Base-by-base conservation (phyloP, 2,888 invertebrate genomes). In the Drosophila eohydei region DNA sequence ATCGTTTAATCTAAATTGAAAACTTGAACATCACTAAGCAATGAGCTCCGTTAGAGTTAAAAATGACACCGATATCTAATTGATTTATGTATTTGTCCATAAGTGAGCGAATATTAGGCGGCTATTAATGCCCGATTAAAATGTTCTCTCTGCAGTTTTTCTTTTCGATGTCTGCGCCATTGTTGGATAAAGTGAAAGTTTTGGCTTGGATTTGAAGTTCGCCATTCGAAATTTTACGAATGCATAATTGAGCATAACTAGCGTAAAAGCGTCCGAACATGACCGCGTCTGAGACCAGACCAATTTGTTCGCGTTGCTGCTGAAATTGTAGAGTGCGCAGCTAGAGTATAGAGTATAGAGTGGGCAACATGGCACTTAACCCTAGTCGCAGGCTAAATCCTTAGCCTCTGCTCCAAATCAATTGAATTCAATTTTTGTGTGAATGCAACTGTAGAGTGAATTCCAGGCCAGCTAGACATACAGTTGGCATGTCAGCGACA, bases 281-380 rank as follows among this genome's bases (percentile, higher is more conserved):
- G 59, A 41, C 57, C 62, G 26, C 14, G 62, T 26, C 65, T 38
- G 52, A 38, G 16, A 63, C 43, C 57, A 61, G 50, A 55, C 71
- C 68, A 69, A 62, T 77, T 74, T 70, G 69, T 67, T 73, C 64
- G 71, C 58, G 65, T 62, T 30, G 48, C 30, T 48, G 62, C 57
- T 52, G 59, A 75, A 81, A 76, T 83, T 81, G 73, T 26, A 26
- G 38, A 52, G 51, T 28, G 52, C 38, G 38, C 36, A 8, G 68
- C 9, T 11, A 61, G 67, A 50, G 64, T 51, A 38, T 11, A 61
- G 67, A 50, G 64, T 51, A 38, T 54, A 62, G 62, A 71, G 57
- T 62, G 64, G 66, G 65, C 81, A 81, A 78, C 80, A 69, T 88
- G 88, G 86, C 88, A 87, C 83, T 87, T 88, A 86, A 80, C 81